Percentiles rank a stretch among this genome's conserved stretches.
phyloP scores from a whole-genome alignment of 2,888 invertebrate species.

The Elmis aenea region DNA sequence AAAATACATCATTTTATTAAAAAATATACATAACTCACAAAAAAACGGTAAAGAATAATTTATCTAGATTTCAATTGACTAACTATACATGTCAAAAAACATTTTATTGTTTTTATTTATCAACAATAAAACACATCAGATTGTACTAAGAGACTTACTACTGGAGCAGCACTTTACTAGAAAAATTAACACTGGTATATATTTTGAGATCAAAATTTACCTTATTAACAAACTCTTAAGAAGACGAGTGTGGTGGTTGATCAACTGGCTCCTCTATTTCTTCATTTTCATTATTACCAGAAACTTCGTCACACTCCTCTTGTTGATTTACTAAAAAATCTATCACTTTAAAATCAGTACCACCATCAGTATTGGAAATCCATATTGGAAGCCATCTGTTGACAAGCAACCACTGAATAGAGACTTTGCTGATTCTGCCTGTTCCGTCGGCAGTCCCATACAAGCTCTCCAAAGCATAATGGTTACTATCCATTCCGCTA shows the following conservation, averaged over 20 bases:
- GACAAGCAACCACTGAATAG: constrained; percentile 61
- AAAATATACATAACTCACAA: too few species aligned
- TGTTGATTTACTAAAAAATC: constrained; percentile 37
- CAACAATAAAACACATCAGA: too few species aligned
- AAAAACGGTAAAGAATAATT: too few species aligned
- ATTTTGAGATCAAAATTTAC: background rate
- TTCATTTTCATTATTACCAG: constrained; percentile 8
- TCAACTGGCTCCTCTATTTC: constrained; percentile 4
- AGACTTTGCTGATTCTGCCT: constrained; percentile 56
- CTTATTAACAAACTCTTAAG: background rate
- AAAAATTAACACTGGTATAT: too few species aligned
- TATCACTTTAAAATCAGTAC: constrained; percentile 50
- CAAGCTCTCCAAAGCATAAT: constrained; percentile 39
- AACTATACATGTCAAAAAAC: too few species aligned
- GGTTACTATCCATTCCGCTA: constrained; percentile 48
- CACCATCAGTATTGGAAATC: constrained; percentile 53
- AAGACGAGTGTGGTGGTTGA: constrained; percentile 11
- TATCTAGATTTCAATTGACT: too few species aligned
- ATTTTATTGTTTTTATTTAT: too few species aligned
- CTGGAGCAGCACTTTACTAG: too few species aligned
- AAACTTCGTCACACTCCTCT: constrained; percentile 4
- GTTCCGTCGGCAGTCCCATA: constrained; percentile 41
- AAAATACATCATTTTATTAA: too few species aligned
- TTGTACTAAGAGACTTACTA: too few species aligned
- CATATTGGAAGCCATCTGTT: constrained; percentile 63